Evolutionary conservation across 2,888 invertebrate genomes (phyloP).

Genomic region (Heliconius sara): DNA sequence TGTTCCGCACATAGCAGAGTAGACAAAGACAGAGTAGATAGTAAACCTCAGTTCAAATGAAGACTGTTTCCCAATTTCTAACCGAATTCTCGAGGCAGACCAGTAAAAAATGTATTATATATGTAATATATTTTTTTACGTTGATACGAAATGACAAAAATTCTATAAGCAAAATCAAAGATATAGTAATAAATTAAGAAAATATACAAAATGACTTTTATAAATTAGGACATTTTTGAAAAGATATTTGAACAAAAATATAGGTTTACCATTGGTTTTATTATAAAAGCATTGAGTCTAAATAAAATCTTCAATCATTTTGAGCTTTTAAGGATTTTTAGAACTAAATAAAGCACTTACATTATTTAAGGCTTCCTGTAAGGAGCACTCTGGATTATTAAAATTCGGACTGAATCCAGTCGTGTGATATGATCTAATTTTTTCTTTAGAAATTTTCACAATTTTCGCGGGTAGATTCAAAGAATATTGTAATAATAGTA

Average conservation of each 20-base stretch:
- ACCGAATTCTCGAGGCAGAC: no score
- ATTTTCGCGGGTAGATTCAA: neutral
- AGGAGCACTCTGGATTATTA: slow-evolving; percentile 38
- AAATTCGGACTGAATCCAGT: slow-evolving; percentile 20
- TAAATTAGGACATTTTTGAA: neutral
- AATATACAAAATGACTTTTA: neutral
- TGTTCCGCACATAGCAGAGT: no score
- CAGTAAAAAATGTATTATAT: no score
- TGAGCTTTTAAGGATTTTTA: slow-evolving; percentile 19
- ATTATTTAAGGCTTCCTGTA: slow-evolving; percentile 31
- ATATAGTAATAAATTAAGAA: neutral
- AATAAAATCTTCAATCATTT: slow-evolving; percentile 23
- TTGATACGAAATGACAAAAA: no score
- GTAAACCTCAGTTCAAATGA: no score
- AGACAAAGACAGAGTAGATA: no score
- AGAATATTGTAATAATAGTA: neutral
- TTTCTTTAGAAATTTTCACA: neutral
- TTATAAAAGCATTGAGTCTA: slow-evolving; percentile 4
- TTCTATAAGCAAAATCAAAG: no score
- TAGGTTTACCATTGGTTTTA: neutral
- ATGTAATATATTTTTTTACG: no score
- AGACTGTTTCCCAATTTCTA: no score
- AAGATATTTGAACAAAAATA: neutral
- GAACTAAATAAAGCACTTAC: slow-evolving; percentile 16
- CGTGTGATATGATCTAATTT: slow-evolving; percentile 14